Percentiles rank a stretch among this genome's conserved stretches.
Evolutionary conservation across 2,888 invertebrate species (phyloP).

Genomic region (Charanyca ferruginea): DNA sequence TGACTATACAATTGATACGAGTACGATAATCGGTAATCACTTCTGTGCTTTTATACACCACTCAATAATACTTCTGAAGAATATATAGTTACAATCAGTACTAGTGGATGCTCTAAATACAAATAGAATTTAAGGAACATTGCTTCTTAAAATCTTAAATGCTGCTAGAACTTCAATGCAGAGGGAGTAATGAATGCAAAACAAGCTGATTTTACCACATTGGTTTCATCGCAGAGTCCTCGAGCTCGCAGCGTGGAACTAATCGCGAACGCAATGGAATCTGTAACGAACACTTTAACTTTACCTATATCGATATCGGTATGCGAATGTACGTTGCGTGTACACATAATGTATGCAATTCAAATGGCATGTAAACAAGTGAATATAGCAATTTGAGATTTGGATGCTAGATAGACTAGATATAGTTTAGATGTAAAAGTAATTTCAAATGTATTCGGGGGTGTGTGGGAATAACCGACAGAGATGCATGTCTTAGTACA

Average conservation of each 20-base stretch:
- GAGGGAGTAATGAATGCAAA: constrained; percentile 25
- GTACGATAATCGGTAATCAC: constrained; percentile 41
- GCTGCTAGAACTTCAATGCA: not conserved
- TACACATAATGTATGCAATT: constrained; percentile 38
- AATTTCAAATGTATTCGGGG: constrained; percentile 3
- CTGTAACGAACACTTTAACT: constrained; percentile 69
- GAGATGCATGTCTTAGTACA: not conserved
- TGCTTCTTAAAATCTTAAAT: not conserved
- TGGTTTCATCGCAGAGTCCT: constrained; percentile 67
- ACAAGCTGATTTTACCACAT: constrained; percentile 20
- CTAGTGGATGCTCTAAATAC: not conserved
- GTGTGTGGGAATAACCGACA: no score
- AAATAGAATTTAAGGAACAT: constrained; percentile 5
- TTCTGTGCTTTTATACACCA: constrained; percentile 22
- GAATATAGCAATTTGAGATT: constrained; percentile 51
- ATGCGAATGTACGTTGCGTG: constrained; percentile 56
- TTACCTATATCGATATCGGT: constrained; percentile 66
- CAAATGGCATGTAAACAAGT: constrained; percentile 53
- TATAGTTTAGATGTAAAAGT: constrained; percentile 1
- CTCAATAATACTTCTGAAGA: constrained; percentile 24
- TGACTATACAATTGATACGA: constrained; percentile 34
- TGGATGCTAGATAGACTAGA: constrained; percentile 28
- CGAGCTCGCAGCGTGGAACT: constrained; percentile 74
- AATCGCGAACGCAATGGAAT: constrained; percentile 76
- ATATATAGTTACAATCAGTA: constrained; percentile 8